phyloP scores from a whole-genome alignment of 2,888 invertebrate species.

The Bursaphelenchus okinawaensis region DNA sequence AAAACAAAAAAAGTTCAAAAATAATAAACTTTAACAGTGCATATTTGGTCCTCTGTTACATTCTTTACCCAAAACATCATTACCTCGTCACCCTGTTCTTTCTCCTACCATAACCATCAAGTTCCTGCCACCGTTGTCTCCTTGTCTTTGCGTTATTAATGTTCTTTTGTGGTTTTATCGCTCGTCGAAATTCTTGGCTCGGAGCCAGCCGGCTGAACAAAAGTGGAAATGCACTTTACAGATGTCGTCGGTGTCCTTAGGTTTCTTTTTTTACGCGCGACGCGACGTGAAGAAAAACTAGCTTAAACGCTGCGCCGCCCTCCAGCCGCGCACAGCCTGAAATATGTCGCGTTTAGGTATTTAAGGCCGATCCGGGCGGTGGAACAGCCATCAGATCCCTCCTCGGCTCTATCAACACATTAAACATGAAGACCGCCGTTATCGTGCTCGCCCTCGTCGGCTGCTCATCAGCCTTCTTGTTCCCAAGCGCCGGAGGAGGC shows the following conservation, averaged over 20 bases:
- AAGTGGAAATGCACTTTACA: neutral
- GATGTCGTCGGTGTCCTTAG: neutral
- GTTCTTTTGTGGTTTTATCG: too few species aligned
- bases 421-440: constrained; percentile 13
- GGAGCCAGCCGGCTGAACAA: neutral
- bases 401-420: neutral
- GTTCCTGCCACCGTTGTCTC: neutral
- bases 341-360: too few species aligned
- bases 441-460: constrained; percentile 13
- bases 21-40: neutral
- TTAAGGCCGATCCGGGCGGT: neutral
- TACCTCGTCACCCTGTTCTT: neutral
- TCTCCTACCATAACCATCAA: neutral
- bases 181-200: too few species aligned
- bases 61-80: neutral
- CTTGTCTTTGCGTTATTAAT: neutral
- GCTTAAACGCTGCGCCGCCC: neutral
- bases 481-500: constrained; percentile 14
- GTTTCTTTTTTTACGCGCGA: neutral
- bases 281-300: neutral
- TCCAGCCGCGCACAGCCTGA: neutral
- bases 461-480: constrained; percentile 6
- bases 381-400: neutral
- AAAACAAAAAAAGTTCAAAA: neutral
- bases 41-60: too few species aligned